Evolutionary conservation across 1,140 invertebrate genomes (phyloP), one percentile per base, ranked within the genome.

Genomic region (Fragariocoptes setiger): DNA sequence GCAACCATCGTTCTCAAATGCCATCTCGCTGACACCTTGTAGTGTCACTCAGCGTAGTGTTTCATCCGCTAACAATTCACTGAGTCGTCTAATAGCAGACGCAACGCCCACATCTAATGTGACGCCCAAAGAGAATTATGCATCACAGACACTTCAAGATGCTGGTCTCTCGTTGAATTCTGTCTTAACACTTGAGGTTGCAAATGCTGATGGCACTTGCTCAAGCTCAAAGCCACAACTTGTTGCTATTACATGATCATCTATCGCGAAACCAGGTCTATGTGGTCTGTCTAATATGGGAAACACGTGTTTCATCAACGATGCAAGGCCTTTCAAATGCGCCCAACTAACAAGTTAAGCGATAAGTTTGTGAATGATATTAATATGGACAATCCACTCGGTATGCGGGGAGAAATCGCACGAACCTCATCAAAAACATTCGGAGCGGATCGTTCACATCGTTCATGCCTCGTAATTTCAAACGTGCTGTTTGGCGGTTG

Each of bases 301-400:
- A 19, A 69, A 70, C 51, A 69, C 67, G 2, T 70, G 68, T 49
- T 70, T 71, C 49, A 70, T 67, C 64, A 67, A 67, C 50, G 60
- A 61, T 45, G 63, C 66, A 63, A 51, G 66, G 64, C 46, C 49
- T 65, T 44, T 60, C 57, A 35, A 65, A 65, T 45, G 57, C 57
- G 19, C 60, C 61, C 52, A 56, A 20, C 45, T 66, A 19, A 63
- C 59, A 2, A 48, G 59, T 44, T 65, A 21, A 52, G 52, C 36
- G 54, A 60, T 37, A 45, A 53, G 21, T 65, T 66, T 55, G 48
- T 53, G 35, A 48, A 59, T 21, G 69, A 72, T 42, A 48, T 71
- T 4, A 71, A 71, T 52, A 53, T 54, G 25, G 57, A 62, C 4
- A 72, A 71, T 51, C 66, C 66, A 2, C 50, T 72, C 0, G 70